Conservation (phyloP, 2,888 invertebrate species). For the Peribatodes rhomboidaria region DNA sequence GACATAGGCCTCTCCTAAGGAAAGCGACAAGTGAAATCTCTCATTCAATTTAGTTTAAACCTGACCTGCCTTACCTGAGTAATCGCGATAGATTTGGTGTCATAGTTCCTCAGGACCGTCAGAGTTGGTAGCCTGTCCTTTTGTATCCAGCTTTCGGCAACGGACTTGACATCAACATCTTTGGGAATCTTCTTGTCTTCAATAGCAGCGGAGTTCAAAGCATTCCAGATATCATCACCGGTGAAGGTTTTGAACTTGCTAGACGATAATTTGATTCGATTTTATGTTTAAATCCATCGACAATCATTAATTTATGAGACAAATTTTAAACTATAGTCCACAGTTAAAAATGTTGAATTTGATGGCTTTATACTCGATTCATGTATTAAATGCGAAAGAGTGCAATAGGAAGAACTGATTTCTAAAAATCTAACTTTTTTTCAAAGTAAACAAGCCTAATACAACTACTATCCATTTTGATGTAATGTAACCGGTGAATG, state of each 20-base stretch:
- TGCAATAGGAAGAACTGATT: too few species aligned
- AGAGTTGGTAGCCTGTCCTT: conserved; percentile 93
- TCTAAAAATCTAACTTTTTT: too few species aligned
- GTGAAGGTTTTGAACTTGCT: conserved; percentile 91
- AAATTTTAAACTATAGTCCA: not conserved
- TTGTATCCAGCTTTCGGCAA: conserved; percentile 94
- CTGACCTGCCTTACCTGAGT: conserved; percentile 84
- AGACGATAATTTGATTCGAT: conserved; percentile 21
- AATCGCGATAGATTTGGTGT: conserved; percentile 86
- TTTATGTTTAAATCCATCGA: not conserved
- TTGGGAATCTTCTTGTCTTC: conserved; percentile 83
- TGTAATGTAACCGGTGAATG: too few species aligned
- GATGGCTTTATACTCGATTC: too few species aligned
- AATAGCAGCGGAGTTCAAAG: conserved; percentile 89
- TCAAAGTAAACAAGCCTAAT: too few species aligned
- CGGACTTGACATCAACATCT: conserved; percentile 87
- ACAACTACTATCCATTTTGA: too few species aligned
- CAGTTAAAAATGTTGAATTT: too few species aligned
- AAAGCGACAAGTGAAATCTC: too few species aligned
- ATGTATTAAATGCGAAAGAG: too few species aligned
- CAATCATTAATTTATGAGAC: not conserved
- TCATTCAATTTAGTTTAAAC: too few species aligned
- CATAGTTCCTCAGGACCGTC: conserved; percentile 89
- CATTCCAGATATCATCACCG: conserved; percentile 93
- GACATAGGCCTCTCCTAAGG: too few species aligned